Percentiles rank a stretch among this genome's conserved stretches.
Conservation (phyloP, 2,797 vertebrate species). For the Xenentodon cancila region DNA sequence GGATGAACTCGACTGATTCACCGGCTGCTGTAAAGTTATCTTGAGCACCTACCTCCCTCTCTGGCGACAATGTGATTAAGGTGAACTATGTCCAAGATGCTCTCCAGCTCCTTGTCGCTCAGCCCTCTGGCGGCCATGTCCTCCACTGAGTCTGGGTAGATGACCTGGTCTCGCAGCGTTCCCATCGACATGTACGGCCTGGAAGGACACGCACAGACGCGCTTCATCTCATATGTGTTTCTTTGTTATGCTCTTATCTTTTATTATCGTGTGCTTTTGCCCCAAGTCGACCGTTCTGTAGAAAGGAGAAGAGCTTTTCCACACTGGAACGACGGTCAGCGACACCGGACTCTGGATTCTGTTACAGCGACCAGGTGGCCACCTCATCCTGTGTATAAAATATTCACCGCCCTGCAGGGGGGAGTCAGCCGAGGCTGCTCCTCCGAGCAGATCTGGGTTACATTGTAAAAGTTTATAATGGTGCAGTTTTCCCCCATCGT, state of each 20-base stretch:
- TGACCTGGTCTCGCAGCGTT: slow-evolving; percentile 95
- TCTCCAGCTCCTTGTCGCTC: slow-evolving; percentile 89
- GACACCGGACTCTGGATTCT: slow-evolving; percentile 13
- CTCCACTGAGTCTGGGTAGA: slow-evolving; percentile 94
- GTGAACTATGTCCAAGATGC: slow-evolving; percentile 91
- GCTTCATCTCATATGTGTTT: neutral
- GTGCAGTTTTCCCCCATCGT: neutral
- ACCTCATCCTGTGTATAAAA: slow-evolving; percentile 68
- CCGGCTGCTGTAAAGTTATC: neutral
- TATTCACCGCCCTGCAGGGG: slow-evolving; percentile 70
- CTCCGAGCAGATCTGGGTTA: slow-evolving; percentile 16
- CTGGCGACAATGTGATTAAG: slow-evolving; percentile 96
- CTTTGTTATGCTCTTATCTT: slow-evolving; percentile 9
- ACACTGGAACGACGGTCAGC: neutral
- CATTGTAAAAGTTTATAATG: slow-evolving; percentile 1
- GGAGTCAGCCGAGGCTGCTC: slow-evolving; percentile 33
- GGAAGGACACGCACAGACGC: slow-evolving; percentile 37
- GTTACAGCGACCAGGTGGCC: slow-evolving; percentile 52
- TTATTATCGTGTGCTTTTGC: no score
- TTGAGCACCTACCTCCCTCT: slow-evolving; percentile 89
- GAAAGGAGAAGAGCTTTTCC: slow-evolving; percentile 3
- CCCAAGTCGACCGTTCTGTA: neutral
- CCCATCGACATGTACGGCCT: slow-evolving; percentile 99
- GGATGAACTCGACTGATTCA: neutral
- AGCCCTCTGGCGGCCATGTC: slow-evolving; percentile 92